Evolutionary conservation across 1,140 invertebrate genomes (phyloP), one percentile per base, ranked within the genome.

Genomic region (Acromyrmex echinatior): DNA sequence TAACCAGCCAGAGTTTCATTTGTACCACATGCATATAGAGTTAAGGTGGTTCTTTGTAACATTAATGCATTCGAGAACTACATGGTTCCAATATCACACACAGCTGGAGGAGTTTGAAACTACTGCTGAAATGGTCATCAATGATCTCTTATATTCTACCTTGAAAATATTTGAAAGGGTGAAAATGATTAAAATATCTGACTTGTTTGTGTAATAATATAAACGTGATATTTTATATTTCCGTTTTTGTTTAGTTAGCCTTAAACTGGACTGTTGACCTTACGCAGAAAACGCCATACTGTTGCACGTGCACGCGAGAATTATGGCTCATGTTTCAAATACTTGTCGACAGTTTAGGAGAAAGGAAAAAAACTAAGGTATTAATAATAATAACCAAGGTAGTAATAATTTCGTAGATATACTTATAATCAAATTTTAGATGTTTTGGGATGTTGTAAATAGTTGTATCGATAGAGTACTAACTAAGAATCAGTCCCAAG

Each of bases 11-110:
- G 94, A 94, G 51, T 96, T 95, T 92, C 96, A 96, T 76, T 90
- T 96, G 71, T 96, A 94, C 82, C 96, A 96, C 88, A 86, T 94
- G 21, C 95, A 96, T 86, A 86, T 96, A 31, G 96, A 96, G 73
- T 85, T 96, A 35, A 89, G 95, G 73, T 96, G 96, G 95, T 70
- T 95, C 6, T 92, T 94, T 65, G 58, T 95, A 1, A 94, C 93
- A 6, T 87, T 95, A 14, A 73, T 94, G 9, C 90, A 94, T 79
- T 88, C 91, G 28, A 88, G 88, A 71, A 91, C 90, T 53, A 87
- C 86, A 66, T 89, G 80, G 77, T 86, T 78, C 7, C 86, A 93
- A 71, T 87, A 90, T 66, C 78, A 80, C 14, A 63, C 80, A 2
- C 58, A 88, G 7, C 82, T 89, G 25, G 91, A 93, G 10, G 92